Percentiles rank a stretch among this genome's conserved stretches.
phyloP scores from a whole-genome alignment of 2,113 vertebrate genomes.

The Entelurus aequoreus region DNA sequence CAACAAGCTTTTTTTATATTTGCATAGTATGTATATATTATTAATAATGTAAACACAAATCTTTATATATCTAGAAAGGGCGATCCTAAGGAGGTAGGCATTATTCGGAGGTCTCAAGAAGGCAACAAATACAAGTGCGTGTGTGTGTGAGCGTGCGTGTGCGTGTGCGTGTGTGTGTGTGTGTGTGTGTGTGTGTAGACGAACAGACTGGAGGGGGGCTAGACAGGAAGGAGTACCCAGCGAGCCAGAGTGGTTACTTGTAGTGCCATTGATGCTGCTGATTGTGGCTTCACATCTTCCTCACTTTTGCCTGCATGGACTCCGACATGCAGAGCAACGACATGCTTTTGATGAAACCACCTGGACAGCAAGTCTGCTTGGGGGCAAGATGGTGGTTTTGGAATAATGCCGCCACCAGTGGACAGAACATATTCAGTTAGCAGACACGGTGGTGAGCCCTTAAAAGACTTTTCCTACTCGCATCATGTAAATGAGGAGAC shows the following conservation, averaged over 20 bases:
- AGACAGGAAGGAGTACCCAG: constrained; percentile 10
- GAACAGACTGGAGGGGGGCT: constrained; percentile 23
- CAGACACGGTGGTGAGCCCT: constrained; percentile 43
- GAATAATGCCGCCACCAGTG: constrained; percentile 41
- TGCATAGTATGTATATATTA: too few relatives aligned
- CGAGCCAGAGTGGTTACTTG: constrained; percentile 21
- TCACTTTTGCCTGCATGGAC: constrained; percentile 22
- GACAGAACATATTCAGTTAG: constrained; percentile 49
- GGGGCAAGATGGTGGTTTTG: constrained; percentile 52
- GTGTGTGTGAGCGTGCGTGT: constrained; percentile 35
- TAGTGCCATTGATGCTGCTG: constrained; percentile 26
- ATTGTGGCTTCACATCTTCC: constrained; percentile 30
- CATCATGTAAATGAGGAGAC: constrained; percentile 7
- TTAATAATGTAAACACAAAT: too few relatives aligned
- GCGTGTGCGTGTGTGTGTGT: constrained; percentile 34
- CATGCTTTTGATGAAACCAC: constrained; percentile 54
- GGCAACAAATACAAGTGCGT: neutral
- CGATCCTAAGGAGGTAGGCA: too few relatives aligned
- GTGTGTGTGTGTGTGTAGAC: constrained; percentile 49
- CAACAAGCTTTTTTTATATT: too few relatives aligned
- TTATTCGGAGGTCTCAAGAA: too few relatives aligned
- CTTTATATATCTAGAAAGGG: too few relatives aligned
- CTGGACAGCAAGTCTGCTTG: constrained; percentile 39
- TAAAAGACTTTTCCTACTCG: constrained; percentile 8
- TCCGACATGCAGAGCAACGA: constrained; percentile 36